phyloP scores from a whole-genome alignment of 2,113 vertebrate genomes.

The Sarotherodon lohbergeri region DNA sequence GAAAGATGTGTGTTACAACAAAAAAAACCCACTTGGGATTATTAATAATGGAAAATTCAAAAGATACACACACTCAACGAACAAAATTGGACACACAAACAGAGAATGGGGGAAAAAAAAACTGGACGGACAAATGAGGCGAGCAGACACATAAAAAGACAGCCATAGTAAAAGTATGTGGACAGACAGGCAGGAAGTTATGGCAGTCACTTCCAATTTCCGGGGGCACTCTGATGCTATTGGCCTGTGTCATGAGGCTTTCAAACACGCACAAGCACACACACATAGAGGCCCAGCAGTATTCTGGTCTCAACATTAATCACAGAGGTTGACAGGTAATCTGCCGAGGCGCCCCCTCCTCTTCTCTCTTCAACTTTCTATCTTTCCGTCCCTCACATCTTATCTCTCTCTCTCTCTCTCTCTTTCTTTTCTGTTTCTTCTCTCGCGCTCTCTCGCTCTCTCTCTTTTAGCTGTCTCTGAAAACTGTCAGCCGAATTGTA shows the following conservation, averaged over 20 bases:
- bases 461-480: constrained; percentile 5
- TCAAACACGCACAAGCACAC: not conserved
- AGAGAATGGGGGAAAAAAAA: not conserved
- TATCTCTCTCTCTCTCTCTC: not conserved
- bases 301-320: constrained; percentile 68
- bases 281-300: constrained; percentile 24
- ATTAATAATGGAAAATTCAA: not conserved
- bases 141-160: not conserved
- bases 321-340: constrained; percentile 71
- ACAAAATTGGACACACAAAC: not conserved
- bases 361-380: not conserved
- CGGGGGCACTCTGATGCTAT: constrained; percentile 31
- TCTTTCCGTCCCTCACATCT: not conserved
- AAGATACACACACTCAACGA: not conserved
- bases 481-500: constrained; percentile 32
- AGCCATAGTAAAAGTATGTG: not conserved
- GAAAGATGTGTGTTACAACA: not conserved
- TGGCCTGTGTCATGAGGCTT: constrained; percentile 48
- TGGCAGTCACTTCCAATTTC: constrained; percentile 68
- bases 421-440: not conserved
- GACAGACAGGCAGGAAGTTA: constrained; percentile 52
- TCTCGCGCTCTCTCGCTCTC: not conserved
- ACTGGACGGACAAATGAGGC: not conserved
- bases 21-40: not conserved
- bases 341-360: constrained; percentile 48